These are phyloP conservation scores for Zoroaster sp. DNA, from an alignment of 53 echinoderm and acorn worm genomes.

Conservation along the genomic window DNA sequence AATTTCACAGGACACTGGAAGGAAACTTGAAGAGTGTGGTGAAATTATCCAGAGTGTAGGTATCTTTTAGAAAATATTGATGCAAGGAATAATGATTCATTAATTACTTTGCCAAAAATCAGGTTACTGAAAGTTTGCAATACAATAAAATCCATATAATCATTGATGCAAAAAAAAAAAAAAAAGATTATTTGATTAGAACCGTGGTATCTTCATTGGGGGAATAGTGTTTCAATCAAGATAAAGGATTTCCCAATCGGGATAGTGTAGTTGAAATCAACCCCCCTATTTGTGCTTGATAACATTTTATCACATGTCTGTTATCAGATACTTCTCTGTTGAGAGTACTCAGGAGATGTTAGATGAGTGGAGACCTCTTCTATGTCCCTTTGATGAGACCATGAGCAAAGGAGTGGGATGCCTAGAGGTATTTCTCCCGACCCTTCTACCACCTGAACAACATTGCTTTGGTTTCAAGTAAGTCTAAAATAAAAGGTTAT, in stretches of 20 bases:
- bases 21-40: constrained; percentile 71
- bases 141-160: too few species aligned
- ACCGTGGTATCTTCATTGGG: too few species aligned
- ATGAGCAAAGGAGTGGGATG: constrained; percentile 86
- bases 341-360: constrained; percentile 93
- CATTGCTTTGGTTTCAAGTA: constrained; percentile 91
- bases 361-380: constrained; percentile 86
- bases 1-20: constrained; percentile 67
- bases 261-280: too few species aligned
- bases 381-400: constrained; percentile 96
- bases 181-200: too few species aligned
- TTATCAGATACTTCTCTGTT: constrained; percentile 83
- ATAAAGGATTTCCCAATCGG: too few species aligned
- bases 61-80: too few species aligned
- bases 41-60: constrained; percentile 76
- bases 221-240: too few species aligned
- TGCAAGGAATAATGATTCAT: too few species aligned
- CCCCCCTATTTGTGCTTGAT: too few species aligned
- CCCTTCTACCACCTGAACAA: constrained; percentile 80
- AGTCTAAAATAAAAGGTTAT: constrained; percentile 1
- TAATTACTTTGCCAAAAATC: too few species aligned
- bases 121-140: too few species aligned
- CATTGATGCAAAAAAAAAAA: too few species aligned
- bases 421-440: constrained; percentile 86
- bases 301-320: not conserved